phyloP scores from a whole-genome alignment of 2,888 invertebrate genomes.

The Hermaeophaga mercurialis region DNA sequence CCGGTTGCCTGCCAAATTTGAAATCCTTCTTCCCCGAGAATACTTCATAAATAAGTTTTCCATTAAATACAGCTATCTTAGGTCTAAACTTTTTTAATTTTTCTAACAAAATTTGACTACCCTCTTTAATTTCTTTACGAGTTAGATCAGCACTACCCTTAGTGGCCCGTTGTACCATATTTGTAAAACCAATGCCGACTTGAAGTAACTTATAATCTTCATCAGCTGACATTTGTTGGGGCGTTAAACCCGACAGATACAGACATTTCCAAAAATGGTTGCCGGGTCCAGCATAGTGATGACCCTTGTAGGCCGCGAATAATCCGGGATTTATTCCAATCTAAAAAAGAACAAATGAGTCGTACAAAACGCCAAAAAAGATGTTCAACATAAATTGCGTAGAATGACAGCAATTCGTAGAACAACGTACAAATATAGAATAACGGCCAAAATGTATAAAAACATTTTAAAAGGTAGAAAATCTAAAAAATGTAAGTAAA shows the following conservation, averaged over 20 bases:
- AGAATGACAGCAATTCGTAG: too few relatives aligned
- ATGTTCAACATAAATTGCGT: neutral
- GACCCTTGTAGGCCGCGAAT: slow-evolving; percentile 96
- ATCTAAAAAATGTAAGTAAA: too few relatives aligned
- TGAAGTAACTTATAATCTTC: slow-evolving; percentile 93
- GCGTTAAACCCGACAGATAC: slow-evolving; percentile 90
- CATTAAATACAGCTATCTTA: slow-evolving; percentile 97
- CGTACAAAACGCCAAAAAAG: neutral
- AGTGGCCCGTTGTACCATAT: slow-evolving; percentile 94
- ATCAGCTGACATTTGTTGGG: slow-evolving; percentile 94
- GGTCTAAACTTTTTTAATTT: slow-evolving; percentile 92
- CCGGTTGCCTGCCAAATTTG: slow-evolving; percentile 94
- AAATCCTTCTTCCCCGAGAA: slow-evolving; percentile 98
- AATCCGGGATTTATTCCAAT: slow-evolving; percentile 98
- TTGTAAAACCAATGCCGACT: slow-evolving; percentile 97
- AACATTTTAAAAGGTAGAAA: too few relatives aligned
- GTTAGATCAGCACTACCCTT: slow-evolving; percentile 96
- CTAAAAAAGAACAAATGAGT: slow-evolving; percentile 59
- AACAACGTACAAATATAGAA: too few relatives aligned
- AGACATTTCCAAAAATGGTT: slow-evolving; percentile 99
- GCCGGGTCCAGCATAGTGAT: slow-evolving; percentile 98
- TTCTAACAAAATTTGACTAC: slow-evolving; percentile 84
- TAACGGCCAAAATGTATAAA: too few relatives aligned
- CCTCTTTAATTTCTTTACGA: slow-evolving; percentile 92
- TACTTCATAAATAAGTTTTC: slow-evolving; percentile 97